phyloP scores from a whole-genome alignment of 2,888 invertebrate species.

The Ormia ochracea region DNA sequence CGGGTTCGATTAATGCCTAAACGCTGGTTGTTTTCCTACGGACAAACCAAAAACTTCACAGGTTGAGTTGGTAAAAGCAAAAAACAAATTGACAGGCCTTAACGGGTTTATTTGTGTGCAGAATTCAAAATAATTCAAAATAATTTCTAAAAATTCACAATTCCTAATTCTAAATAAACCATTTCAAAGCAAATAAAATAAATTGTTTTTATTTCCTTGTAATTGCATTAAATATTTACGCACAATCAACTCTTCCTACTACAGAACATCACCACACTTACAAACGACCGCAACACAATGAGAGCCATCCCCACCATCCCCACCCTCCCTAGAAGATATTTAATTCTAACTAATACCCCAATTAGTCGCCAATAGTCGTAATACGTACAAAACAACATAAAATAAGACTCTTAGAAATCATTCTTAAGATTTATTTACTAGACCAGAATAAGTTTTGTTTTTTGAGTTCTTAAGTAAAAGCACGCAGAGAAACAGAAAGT shows the following conservation, averaged over 20 bases:
- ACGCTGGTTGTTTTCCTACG: too few relatives aligned
- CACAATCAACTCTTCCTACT: constrained; percentile 42
- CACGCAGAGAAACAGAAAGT: background rate
- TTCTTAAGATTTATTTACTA: constrained; percentile 52
- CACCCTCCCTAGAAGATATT: background rate
- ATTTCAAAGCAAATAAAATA: background rate
- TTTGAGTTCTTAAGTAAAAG: constrained; percentile 1
- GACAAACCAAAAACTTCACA: too few relatives aligned
- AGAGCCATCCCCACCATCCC: background rate
- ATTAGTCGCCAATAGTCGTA: constrained; percentile 4
- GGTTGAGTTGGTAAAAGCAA: too few relatives aligned
- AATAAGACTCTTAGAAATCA: constrained; percentile 37
- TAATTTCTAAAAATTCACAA: background rate
- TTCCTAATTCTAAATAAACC: background rate
- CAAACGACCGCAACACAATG: too few relatives aligned
- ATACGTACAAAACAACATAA: background rate
- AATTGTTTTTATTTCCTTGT: constrained; percentile 9
- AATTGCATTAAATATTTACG: constrained; percentile 57
- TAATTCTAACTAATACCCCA: background rate
- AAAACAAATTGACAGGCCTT: too few relatives aligned
- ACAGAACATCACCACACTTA: constrained; percentile 4
- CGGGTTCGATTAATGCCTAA: too few relatives aligned
- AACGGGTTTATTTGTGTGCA: too few relatives aligned
- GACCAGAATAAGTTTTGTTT: constrained; percentile 59
- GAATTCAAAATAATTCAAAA: background rate